Conservation (phyloP, 2,888 invertebrate genomes). For the Drosophila picticornis region DNA sequence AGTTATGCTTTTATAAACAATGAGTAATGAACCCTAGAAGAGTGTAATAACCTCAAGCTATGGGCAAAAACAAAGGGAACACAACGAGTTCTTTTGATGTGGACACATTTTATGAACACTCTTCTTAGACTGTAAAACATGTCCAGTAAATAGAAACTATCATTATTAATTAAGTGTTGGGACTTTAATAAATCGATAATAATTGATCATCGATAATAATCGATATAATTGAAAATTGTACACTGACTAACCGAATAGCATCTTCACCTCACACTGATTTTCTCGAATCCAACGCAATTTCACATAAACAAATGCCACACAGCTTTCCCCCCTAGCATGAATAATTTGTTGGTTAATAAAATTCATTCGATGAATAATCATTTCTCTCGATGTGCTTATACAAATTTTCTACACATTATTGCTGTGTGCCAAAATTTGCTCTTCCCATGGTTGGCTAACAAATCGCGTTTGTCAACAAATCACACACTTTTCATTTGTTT, state of each 20-base stretch:
- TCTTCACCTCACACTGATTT: not conserved
- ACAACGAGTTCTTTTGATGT: not conserved
- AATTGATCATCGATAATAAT: too few species aligned
- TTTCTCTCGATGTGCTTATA: not conserved
- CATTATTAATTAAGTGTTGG: too few species aligned
- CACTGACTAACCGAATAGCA: not conserved
- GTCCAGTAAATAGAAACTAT: too few species aligned
- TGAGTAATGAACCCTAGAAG: not conserved
- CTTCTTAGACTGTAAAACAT: not conserved
- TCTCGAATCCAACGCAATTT: not conserved
- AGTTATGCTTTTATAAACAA: constrained; percentile 4
- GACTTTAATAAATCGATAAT: not conserved
- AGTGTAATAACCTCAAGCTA: constrained; percentile 3
- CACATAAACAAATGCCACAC: not conserved
- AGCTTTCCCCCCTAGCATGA: not conserved
- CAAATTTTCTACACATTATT: not conserved
- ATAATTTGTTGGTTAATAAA: not conserved
- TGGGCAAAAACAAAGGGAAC: not conserved
- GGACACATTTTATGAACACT: not conserved
- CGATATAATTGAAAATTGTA: not conserved
- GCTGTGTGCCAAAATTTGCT: not conserved
- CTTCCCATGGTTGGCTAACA: not conserved
- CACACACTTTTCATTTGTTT: not conserved
- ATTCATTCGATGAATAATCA: not conserved
- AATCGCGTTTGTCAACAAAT: constrained; percentile 17